Percentiles rank a stretch among this genome's conserved stretches.
phyloP scores from a whole-genome alignment of 2,113 vertebrate genomes.

The Podarcis muralis region DNA sequence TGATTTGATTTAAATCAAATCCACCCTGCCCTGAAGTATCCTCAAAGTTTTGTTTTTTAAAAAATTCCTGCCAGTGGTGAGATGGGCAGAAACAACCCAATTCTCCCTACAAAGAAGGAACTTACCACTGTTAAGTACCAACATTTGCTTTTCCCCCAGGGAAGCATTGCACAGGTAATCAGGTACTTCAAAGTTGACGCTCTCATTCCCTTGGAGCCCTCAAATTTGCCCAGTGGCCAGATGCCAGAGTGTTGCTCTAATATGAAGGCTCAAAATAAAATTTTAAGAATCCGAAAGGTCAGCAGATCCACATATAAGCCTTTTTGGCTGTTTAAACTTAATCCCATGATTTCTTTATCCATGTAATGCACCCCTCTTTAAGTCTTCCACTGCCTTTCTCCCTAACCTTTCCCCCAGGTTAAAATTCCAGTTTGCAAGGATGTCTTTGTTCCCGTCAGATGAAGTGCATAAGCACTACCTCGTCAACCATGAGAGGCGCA shows the following conservation, averaged over 20 bases:
- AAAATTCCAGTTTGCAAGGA: neutral
- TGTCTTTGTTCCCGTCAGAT: neutral
- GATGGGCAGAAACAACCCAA: too few relatives aligned
- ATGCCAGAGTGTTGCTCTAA: conserved; percentile 22
- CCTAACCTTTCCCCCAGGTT: neutral
- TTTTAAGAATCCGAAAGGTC: conserved; percentile 1
- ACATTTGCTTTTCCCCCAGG: accelerated
- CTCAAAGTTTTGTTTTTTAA: too few relatives aligned
- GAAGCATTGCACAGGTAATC: conserved; percentile 3
- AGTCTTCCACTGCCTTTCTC: neutral
- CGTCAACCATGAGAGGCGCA: neutral
- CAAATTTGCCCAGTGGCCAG: neutral
- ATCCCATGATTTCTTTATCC: conserved; percentile 23
- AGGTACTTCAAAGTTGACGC: conserved; percentile 14
- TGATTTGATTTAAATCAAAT: too few relatives aligned
- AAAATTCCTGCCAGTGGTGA: too few relatives aligned
- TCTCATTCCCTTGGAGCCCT: neutral
- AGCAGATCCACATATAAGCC: conserved; percentile 10
- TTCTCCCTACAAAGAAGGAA: too few relatives aligned
- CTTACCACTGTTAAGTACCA: too few relatives aligned
- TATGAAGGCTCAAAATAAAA: neutral
- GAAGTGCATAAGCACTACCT: conserved; percentile 5
- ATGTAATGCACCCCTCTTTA: accelerated
- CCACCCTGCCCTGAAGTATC: too few relatives aligned
- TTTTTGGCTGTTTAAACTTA: conserved; percentile 23